Evolutionary conservation across 1,140 invertebrate species (phyloP).

Genomic region (Penaeus japonicus): DNA sequence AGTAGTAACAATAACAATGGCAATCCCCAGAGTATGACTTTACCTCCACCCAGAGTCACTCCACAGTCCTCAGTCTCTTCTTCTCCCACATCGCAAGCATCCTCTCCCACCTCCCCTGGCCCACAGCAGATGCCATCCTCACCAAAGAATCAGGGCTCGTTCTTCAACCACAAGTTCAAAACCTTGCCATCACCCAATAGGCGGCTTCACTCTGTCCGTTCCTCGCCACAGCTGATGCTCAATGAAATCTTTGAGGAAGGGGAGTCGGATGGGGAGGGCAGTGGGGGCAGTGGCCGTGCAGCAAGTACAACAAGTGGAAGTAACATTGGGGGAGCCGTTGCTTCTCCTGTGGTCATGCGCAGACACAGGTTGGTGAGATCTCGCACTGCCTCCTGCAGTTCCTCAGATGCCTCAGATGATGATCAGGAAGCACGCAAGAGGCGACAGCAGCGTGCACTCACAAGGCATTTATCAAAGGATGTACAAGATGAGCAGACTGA

Average conservation of each 20-base stretch:
- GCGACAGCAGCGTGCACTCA: conserved; percentile 79
- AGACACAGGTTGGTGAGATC: conserved; percentile 77
- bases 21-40: conserved; percentile 52
- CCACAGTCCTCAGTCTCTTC: conserved; percentile 61
- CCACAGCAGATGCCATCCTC: conserved; percentile 14
- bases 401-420: conserved; percentile 90
- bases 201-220: conserved; percentile 67
- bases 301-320: background rate
- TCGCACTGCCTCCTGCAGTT: conserved; percentile 85
- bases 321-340: conserved; percentile 60
- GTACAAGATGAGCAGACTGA: conserved; percentile 82
- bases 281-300: conserved; percentile 63
- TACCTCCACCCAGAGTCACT: conserved; percentile 61
- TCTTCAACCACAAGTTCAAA: conserved; percentile 63
- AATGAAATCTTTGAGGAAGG: conserved; percentile 80
- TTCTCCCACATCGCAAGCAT: conserved; percentile 60
- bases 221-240: conserved; percentile 72
- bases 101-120: conserved; percentile 58
- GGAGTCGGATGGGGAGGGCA: conserved; percentile 63
- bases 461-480: conserved; percentile 68
- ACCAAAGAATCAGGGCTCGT: conserved; percentile 41
- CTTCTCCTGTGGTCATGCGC: conserved; percentile 65
- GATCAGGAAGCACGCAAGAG: conserved; percentile 74
- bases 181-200: conserved; percentile 65
- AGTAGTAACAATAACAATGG: conserved; percentile 8